Evolutionary conservation across 1,140 invertebrate species (phyloP).

Genomic region (Formica exsecta): DNA sequence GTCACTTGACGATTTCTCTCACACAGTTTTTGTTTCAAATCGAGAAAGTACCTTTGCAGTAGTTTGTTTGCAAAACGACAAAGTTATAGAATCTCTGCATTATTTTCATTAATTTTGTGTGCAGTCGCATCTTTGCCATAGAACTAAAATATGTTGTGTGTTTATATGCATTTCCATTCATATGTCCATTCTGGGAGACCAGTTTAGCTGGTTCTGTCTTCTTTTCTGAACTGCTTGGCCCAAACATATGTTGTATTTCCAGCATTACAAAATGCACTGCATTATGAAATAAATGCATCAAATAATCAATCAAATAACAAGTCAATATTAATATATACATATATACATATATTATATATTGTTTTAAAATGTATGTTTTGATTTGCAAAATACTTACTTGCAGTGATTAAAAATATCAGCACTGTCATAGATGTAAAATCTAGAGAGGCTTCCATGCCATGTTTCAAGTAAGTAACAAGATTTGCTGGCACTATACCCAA

Average conservation of each 20-base stretch:
- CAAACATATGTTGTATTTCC: slow-evolving; percentile 76
- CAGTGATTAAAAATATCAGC: slow-evolving; percentile 83
- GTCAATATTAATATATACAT: slow-evolving; percentile 33
- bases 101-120: background rate
- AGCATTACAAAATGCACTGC: slow-evolving; percentile 82
- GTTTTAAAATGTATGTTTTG: slow-evolving; percentile 11
- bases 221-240: slow-evolving; percentile 38
- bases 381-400: slow-evolving; percentile 76
- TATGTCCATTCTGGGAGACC: slow-evolving; percentile 36
- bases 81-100: slow-evolving; percentile 11
- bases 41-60: slow-evolving; percentile 69
- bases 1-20: background rate
- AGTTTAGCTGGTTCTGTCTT: slow-evolving; percentile 12
- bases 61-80: slow-evolving; percentile 60
- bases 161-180: slow-evolving; percentile 32
- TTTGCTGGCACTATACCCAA: slow-evolving; percentile 83
- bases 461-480: slow-evolving; percentile 81
- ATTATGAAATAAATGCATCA: slow-evolving; percentile 10
- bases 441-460: slow-evolving; percentile 80
- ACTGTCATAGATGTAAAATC: slow-evolving; percentile 83
- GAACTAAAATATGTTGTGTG: slow-evolving; percentile 14
- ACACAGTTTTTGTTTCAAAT: background rate
- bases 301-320: background rate
- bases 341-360: slow-evolving; percentile 13
- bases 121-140: background rate